phyloP scores from a whole-genome alignment of 2,797 vertebrate genomes.

The Orestias chungarensis region DNA sequence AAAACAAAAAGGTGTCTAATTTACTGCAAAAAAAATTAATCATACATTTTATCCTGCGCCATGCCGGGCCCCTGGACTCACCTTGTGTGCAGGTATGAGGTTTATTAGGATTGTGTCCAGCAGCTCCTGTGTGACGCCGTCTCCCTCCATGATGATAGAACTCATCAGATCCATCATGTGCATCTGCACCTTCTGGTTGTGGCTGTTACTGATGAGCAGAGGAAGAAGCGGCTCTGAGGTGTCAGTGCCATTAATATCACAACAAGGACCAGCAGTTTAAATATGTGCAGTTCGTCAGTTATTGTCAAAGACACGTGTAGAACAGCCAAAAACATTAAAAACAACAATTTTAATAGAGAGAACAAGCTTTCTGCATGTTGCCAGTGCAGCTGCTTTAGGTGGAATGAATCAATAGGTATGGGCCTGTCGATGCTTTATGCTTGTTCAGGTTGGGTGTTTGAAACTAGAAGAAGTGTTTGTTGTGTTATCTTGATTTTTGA shows the following conservation, averaged over 20 bases:
- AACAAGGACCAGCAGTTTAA: background rate
- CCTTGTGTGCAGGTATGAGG: conserved; percentile 99
- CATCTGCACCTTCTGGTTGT: conserved; percentile 99
- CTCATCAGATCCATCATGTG: conserved; percentile 99
- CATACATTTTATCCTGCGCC: background rate
- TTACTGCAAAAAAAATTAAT: background rate
- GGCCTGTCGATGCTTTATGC: no score
- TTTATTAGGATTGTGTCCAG: conserved; percentile 99
- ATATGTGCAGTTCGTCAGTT: background rate
- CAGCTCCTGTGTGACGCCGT: conserved; percentile 98
- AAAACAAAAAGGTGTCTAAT: background rate
- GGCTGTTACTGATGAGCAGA: conserved; percentile 88
- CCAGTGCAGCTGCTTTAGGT: background rate
- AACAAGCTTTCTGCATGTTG: background rate
- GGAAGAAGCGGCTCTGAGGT: background rate
- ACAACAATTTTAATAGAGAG: background rate
- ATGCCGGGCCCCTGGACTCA: conserved; percentile 40
- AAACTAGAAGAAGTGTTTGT: no score
- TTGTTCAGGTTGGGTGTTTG: no score
- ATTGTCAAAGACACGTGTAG: background rate
- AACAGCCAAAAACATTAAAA: background rate
- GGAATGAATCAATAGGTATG: background rate
- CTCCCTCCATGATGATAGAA: conserved; percentile 99
- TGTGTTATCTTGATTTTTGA: no score
- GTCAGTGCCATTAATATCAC: background rate